Evolutionary conservation across 2,888 invertebrate genomes (phyloP), one percentile per base, ranked within the genome.

Genomic region (Syritta pipiens): DNA sequence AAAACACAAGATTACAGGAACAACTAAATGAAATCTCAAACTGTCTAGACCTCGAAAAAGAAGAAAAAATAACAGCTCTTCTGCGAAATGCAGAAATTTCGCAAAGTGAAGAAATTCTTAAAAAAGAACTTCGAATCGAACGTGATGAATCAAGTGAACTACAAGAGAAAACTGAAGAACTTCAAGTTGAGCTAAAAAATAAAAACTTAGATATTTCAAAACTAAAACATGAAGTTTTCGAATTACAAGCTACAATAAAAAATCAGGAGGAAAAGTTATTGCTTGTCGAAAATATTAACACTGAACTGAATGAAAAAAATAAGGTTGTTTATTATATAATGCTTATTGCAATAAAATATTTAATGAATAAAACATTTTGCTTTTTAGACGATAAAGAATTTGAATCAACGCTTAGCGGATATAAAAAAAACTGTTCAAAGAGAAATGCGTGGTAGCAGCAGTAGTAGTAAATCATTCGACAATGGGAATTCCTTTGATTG

Each of bases 351-450:
- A 22, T 10, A n/a, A 6, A 57, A 24, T n/a, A 60, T 6, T 65
- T n/a, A 22, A 12, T 59, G 62, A 32, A 55, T 24, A 22, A 26
- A n/a, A 26, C 40, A 63, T 68, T 28, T 20, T 20, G 24, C 77
- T 89, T 90, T 32, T 0, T 87, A 96, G 95, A 94, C 93, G 89
- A 95, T 97, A 83, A 95, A 96, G 90, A 93, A 95, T 12, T 91
- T 97, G 84, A 96, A 97, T 87, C 95, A 97, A 88, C 92, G 96
- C 83, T 89, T 97, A 87, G 92, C 93, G 14, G 97, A 97, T 86
- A 93, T 97, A 91, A 96, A 97, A 88, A 97, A 97, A 88, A 96
- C 96, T 0, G 90, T 97, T 55, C 97, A 97, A 86, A 92, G 94
- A 81, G 97, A 97, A 89, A 89, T 97, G 60, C 88, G 87, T 20